Evolutionary conservation across 2,888 invertebrate genomes (phyloP).

Genomic region (Pyrocoelia pectoralis): DNA sequence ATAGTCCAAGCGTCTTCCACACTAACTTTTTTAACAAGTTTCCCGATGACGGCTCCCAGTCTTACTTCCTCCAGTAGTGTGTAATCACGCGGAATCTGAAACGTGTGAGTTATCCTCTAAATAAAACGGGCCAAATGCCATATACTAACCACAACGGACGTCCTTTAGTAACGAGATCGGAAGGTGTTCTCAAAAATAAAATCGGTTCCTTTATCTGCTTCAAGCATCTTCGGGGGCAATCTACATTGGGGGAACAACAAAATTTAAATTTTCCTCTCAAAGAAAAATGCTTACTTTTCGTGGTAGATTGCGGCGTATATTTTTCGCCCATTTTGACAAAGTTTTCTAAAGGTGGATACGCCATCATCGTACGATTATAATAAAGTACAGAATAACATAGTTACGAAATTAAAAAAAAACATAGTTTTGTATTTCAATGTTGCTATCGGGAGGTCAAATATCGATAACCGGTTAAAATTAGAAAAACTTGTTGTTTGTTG

Average conservation of each 20-base stretch:
- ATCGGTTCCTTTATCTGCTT: constrained; percentile 69
- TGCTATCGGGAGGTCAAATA: too few relatives aligned
- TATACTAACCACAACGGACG: constrained; percentile 66
- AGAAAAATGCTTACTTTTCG: constrained; percentile 66
- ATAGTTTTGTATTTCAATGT: too few relatives aligned
- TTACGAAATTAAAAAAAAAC: too few relatives aligned
- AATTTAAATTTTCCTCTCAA: too few relatives aligned
- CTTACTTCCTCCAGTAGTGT: constrained; percentile 78
- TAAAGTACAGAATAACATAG: too few relatives aligned
- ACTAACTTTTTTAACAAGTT: constrained; percentile 65
- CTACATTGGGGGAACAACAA: constrained; percentile 51
- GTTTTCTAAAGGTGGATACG: too few relatives aligned
- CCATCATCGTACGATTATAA: too few relatives aligned
- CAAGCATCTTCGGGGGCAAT: constrained; percentile 63
- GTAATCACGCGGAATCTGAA: constrained; percentile 73
- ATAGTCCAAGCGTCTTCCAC: constrained; percentile 65
- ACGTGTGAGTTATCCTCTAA: too few relatives aligned
- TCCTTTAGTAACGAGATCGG: constrained; percentile 70
- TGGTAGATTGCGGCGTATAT: constrained; percentile 73
- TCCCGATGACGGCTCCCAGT: constrained; percentile 75
- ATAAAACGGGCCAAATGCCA: too few relatives aligned
- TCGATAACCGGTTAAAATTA: too few relatives aligned
- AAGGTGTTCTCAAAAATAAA: constrained; percentile 75
- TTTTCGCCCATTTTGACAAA: constrained; percentile 64
- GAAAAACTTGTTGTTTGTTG: too few relatives aligned